A percentile compares a stretch with the other conserved stretches of the same genome.
phyloP scores from a whole-genome alignment of 2,888 invertebrate species.

The Dicyrtomina minuta region DNA sequence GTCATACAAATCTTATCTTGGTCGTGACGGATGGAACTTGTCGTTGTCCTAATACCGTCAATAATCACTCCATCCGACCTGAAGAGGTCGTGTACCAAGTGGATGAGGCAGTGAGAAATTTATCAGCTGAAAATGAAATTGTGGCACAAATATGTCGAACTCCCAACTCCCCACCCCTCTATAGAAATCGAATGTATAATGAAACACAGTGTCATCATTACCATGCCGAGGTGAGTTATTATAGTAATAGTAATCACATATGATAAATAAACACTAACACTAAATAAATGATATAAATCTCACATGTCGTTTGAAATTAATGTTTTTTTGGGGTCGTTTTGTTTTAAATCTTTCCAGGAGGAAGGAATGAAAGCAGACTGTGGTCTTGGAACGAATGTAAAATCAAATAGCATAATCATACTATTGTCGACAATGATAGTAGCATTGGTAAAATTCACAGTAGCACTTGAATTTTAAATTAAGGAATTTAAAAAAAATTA shows the following conservation, averaged over 20 bases:
- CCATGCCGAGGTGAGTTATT: conserved; percentile 30
- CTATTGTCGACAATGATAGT: conserved; percentile 1
- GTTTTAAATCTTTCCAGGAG: conserved; percentile 19
- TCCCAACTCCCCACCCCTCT: conserved; percentile 40
- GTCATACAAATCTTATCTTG: conserved; percentile 83
- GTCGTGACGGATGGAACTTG: conserved; percentile 71
- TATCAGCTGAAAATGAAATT: conserved; percentile 33
- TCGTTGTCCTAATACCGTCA: conserved; percentile 45
- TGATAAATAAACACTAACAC: not conserved
- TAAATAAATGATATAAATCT: not conserved
- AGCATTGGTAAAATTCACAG: conserved; percentile 13
- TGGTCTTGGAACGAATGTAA: conserved; percentile 27
- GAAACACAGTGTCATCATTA: conserved; percentile 30
- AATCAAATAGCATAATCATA: conserved; percentile 13
- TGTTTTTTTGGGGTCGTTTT: not conserved
- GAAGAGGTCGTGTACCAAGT: conserved; percentile 43
- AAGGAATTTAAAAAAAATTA: conserved; percentile 13
- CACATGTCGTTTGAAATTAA: not conserved
- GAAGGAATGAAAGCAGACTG: conserved; percentile 32
- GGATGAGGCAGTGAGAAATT: conserved; percentile 16
- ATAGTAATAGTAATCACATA: not conserved
- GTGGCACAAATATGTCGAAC: conserved; percentile 44
- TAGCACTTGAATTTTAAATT: conserved; percentile 23
- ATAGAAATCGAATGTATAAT: conserved; percentile 42
- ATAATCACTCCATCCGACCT: conserved; percentile 37